A percentile compares a stretch with the other conserved stretches of the same genome.
phyloP scores from a whole-genome alignment of 2,797 vertebrate species.

The Glyptemys insculpta region DNA sequence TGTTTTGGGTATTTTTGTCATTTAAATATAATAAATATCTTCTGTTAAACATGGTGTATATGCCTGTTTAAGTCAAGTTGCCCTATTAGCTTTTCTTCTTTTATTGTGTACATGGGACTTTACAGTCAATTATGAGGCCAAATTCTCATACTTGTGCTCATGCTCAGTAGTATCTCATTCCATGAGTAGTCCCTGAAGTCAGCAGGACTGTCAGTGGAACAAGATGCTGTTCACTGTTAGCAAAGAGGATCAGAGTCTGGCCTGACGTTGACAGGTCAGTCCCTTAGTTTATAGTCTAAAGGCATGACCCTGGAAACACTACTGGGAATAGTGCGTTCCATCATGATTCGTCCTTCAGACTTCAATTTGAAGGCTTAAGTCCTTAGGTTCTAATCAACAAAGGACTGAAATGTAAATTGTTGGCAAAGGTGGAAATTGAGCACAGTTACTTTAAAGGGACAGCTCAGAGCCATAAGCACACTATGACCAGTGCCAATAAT shows the following conservation, averaged over 20 bases:
- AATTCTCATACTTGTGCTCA: slow-evolving; percentile 11
- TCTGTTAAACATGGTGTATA: neutral
- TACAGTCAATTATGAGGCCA: neutral
- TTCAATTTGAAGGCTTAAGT: neutral
- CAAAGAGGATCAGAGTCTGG: too few species aligned
- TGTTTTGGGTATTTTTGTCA: neutral
- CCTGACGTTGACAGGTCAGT: neutral
- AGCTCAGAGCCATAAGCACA: neutral
- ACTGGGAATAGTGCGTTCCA: neutral
- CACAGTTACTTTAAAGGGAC: neutral
- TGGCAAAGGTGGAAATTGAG: neutral
- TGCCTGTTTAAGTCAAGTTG: neutral
- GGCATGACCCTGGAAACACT: neutral
- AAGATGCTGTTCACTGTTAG: too few species aligned
- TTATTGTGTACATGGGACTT: neutral
- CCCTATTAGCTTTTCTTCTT: neutral
- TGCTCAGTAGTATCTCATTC: neutral
- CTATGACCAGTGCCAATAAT: neutral
- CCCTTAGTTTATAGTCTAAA: neutral
- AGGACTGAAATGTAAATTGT: neutral
- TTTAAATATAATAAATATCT: neutral
- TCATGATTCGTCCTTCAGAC: neutral
- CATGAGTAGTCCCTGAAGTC: neutral
- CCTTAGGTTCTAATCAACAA: neutral
- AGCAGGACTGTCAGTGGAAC: neutral